Conservation (phyloP, 2,888 invertebrate species). For the Gisinianus flammeolus region DNA sequence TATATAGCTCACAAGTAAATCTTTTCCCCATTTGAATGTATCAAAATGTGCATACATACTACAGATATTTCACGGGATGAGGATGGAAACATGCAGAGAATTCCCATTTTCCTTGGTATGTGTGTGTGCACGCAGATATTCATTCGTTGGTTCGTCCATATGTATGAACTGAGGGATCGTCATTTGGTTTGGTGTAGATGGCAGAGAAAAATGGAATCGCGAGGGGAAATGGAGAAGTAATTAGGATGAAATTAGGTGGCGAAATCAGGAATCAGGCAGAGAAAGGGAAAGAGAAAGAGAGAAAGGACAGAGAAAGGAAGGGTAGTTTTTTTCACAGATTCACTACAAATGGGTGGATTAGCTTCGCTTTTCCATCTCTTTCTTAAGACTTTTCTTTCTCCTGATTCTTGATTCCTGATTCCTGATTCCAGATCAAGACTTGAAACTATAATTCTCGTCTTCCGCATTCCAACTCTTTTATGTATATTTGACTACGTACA, state of each 20-base stretch:
- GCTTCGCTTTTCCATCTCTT: too few species aligned
- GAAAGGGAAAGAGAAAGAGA: neutral
- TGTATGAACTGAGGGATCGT: neutral
- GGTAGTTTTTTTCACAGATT: too few species aligned
- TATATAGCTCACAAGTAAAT: too few species aligned
- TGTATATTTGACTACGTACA: too few species aligned
- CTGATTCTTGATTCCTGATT: too few species aligned
- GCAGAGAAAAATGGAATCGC: conserved; percentile 44
- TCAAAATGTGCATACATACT: neutral
- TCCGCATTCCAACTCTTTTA: too few species aligned
- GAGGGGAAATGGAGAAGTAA: conserved; percentile 45
- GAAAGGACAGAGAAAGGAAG: neutral
- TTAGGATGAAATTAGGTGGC: conserved; percentile 46
- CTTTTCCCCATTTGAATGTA: neutral
- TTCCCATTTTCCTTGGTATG: neutral
- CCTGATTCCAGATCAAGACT: too few species aligned
- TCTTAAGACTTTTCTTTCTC: too few species aligned
- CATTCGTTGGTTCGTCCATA: neutral
- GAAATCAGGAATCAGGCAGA: conserved; percentile 24
- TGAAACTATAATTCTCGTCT: too few species aligned
- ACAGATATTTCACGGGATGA: neutral
- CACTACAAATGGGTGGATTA: too few species aligned
- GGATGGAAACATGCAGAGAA: neutral
- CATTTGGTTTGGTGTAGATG: conserved; percentile 11
- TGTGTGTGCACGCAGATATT: neutral